These are phyloP conservation scores for Dendroctonus valens DNA, from an alignment of 1,140 invertebrate species.

Conservation along the genomic window DNA sequence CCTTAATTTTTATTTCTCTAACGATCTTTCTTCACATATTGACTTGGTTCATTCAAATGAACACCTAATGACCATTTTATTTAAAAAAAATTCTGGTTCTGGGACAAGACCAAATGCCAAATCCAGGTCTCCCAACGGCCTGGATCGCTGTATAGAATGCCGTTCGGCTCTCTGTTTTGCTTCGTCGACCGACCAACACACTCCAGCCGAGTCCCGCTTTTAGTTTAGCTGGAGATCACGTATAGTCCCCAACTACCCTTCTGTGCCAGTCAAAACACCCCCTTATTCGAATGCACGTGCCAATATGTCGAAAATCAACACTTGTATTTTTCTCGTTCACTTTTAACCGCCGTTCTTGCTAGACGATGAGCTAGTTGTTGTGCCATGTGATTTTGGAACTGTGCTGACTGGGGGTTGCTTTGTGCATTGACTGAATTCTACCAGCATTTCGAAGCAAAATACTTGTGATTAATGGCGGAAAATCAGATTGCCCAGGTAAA, in stretches of 20 bases:
- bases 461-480: slow-evolving; percentile 42
- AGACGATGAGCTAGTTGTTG: background rate
- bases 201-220: slow-evolving; percentile 22
- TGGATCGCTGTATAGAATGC: slow-evolving; percentile 20
- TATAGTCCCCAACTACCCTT: slow-evolving; percentile 19
- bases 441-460: background rate
- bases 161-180: slow-evolving; percentile 31
- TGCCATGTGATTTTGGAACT: slow-evolving; percentile 18
- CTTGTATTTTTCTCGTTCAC: slow-evolving; percentile 1
- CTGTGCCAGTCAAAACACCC: slow-evolving; percentile 27
- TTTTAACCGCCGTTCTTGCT: background rate
- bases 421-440: too few relatives aligned
- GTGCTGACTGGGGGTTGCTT: background rate
- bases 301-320: slow-evolving; percentile 28
- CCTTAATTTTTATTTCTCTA: too few relatives aligned
- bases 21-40: too few relatives aligned
- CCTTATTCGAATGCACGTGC: slow-evolving; percentile 24
- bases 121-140: slow-evolving; percentile 1
- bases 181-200: slow-evolving; percentile 22
- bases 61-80: too few relatives aligned
- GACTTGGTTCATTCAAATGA: too few relatives aligned
- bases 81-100: too few relatives aligned
- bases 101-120: too few relatives aligned
- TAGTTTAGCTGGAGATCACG: slow-evolving; percentile 22
- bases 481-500: slow-evolving; percentile 46